phyloP scores from a whole-genome alignment of 2,888 invertebrate genomes.

The Cepaea hortensis region DNA sequence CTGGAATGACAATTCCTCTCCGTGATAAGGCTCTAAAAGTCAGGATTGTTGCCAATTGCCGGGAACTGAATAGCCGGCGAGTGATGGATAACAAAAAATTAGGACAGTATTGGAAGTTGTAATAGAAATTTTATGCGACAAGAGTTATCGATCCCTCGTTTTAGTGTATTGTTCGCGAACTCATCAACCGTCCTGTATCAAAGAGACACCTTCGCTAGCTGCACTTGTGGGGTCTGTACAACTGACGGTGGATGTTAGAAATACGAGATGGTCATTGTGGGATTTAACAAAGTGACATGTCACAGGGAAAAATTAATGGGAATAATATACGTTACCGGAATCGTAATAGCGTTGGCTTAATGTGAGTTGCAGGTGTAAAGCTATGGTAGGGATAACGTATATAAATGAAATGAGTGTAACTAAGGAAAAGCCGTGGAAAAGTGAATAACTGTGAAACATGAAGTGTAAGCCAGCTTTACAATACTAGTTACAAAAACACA shows the following conservation, averaged over 20 bases:
- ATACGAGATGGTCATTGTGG: constrained; percentile 14
- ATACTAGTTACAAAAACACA: too few relatives aligned
- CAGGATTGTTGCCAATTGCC: background rate
- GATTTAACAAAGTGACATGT: background rate
- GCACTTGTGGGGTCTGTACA: background rate
- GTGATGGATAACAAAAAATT: constrained; percentile 22
- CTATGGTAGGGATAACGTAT: too few relatives aligned
- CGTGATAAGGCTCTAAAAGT: background rate
- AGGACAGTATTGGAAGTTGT: constrained; percentile 11
- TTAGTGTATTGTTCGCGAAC: background rate
- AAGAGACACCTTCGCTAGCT: constrained; percentile 23
- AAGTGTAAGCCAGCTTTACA: too few relatives aligned
- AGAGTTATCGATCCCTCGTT: constrained; percentile 12
- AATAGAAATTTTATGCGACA: constrained; percentile 21
- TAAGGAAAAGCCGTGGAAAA: too few relatives aligned
- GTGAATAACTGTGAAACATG: too few relatives aligned
- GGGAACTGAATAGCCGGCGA: background rate
- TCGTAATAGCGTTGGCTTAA: too few relatives aligned
- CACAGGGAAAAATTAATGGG: constrained; percentile 17
- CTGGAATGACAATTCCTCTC: background rate
- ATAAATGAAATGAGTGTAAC: too few relatives aligned
- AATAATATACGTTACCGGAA: background rate
- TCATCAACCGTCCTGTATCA: constrained; percentile 5
- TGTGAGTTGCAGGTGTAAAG: too few relatives aligned
- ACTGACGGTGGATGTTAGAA: background rate